Base-by-base conservation (phyloP, 2,888 invertebrate species). In the Rambutsinella grinnellia region DNA sequence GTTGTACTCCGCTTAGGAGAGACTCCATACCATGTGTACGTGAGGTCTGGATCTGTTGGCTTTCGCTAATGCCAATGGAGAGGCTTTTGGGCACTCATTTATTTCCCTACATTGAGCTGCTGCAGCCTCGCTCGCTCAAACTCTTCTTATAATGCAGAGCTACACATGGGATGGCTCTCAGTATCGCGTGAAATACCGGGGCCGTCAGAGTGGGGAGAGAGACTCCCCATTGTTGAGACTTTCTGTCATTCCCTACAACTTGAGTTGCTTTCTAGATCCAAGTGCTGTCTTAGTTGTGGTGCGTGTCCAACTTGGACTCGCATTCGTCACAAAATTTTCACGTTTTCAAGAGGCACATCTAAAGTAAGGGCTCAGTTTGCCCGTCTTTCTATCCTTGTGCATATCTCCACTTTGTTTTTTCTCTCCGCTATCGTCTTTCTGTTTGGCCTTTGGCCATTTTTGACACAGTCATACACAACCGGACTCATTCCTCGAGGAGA, bases 181-280 rank as follows among this genome's bases (percentile, higher is more conserved):
- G 76, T 76, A 56, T 76, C 70, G 70, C 66, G 70, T 70, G 65
- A 76, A 76, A 76, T 76, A 76, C 76, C 76, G 76, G 76, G 69
- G 66, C 70, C 60, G 76, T 70, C 70, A 66, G 69, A 47, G 58
- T 68, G 68, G 68, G 56, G 66, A 51, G 58, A 63, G 61, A 63
- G 54, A 70, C 70, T 58, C 70, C 63, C 53, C 21, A 27, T 46
- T 62, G 47, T 27, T 65, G 72, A 23, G 49, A 47, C 49, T n/a
- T n/a, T n/a, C n/a, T 60, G 66, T 74, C 61, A 66, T 60, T 65
- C 49, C 23, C 60, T 51, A n/a, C n/a, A n/a, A n/a, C n/a, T n/a
- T n/a, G n/a, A n/a, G n/a, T n/a, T n/a, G n/a, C n/a, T n/a, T n/a
- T n/a, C n/a, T n/a, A n/a, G n/a, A n/a, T n/a, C n/a, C n/a, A n/a